Evolutionary conservation across 2,888 invertebrate species (phyloP), one percentile per base, ranked within the genome.

Genomic region (Hirtodrosophila confusa): DNA sequence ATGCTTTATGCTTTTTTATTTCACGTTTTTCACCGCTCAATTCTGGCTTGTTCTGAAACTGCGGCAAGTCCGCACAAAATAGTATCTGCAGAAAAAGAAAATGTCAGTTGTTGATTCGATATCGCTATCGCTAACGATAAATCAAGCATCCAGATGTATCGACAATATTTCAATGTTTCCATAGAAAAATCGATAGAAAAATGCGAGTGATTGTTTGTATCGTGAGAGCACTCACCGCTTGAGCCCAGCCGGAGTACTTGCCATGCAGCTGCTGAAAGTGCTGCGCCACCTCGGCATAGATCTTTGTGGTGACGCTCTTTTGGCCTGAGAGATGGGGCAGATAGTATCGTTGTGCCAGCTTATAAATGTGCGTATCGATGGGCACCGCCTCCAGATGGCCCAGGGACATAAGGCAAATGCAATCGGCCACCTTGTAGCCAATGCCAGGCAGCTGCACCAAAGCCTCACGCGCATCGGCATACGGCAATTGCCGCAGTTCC

Each of bases 361-460:
- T 97, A 91, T 95, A 97, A 24, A 99, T 97, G 89, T 99, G 99
- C 0, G 98, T 98, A 91, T 99, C 99, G 0, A 99, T 96, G 0
- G 99, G 99, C 54, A 99, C 94, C 0, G 98, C 95, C 80, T 95
- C 94, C 49, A 97, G 91, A 89, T 99, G 97, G 58, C 96, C 95
- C 50, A 99, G 91, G 0, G 98, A 98, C 99, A 99, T 99, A 17
- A 99, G 93, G 89, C 97, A 98, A 79, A 99, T 96, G 91, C 99
- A 99, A 92, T 99, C 99, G 0, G 99, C 98, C 12, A 99, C 98
- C 94, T 99, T 99, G 7, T 97, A 96, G 3, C 99, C 99, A 80
- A 99, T 95, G 8, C 99, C 99, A 75, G 95, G 94, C 33, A 99
- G 91, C 67, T 94, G 93, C 92, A 96, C 94, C 4, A 99, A 93